Conservation (phyloP, 2,888 invertebrate genomes). For the Microplitis deprimator region DNA sequence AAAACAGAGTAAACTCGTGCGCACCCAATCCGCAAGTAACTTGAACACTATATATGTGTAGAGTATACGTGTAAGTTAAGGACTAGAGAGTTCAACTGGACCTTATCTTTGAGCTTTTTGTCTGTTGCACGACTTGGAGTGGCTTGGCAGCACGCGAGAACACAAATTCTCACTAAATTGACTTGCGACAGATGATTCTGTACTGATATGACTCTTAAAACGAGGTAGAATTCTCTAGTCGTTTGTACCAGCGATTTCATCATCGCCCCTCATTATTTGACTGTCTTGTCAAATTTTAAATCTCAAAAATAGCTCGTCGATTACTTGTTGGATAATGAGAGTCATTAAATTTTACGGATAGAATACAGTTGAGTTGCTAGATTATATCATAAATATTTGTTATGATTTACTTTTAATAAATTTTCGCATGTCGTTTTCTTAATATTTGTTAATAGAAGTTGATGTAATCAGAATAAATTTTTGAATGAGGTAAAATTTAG, state of each 20-base stretch:
- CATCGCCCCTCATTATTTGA: background rate
- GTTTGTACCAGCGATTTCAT: conserved; percentile 19
- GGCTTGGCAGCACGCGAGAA: conserved; percentile 65
- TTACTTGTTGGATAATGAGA: background rate
- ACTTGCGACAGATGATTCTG: conserved; percentile 65
- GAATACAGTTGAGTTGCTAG: no score
- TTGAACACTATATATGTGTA: conserved; percentile 10
- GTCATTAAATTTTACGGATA: no score
- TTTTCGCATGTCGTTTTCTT: no score
- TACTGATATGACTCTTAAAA: conserved; percentile 59
- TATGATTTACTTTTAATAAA: no score
- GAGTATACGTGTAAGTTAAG: conserved; percentile 20
- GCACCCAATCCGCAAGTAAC: conserved; percentile 34
- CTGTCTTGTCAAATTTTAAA: conserved; percentile 8
- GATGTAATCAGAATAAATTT: no score
- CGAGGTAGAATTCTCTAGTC: conserved; percentile 55
- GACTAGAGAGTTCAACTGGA: conserved; percentile 38
- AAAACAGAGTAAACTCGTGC: conserved; percentile 52
- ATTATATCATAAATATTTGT: no score
- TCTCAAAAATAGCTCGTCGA: background rate
- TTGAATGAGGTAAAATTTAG: no score
- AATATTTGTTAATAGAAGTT: no score
- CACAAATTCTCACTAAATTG: conserved; percentile 59
- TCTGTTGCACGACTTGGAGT: conserved; percentile 48
- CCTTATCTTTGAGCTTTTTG: conserved; percentile 63